Base-by-base conservation (phyloP, 92 coral and sea anemone species). In the Palythoa grandis region DNA sequence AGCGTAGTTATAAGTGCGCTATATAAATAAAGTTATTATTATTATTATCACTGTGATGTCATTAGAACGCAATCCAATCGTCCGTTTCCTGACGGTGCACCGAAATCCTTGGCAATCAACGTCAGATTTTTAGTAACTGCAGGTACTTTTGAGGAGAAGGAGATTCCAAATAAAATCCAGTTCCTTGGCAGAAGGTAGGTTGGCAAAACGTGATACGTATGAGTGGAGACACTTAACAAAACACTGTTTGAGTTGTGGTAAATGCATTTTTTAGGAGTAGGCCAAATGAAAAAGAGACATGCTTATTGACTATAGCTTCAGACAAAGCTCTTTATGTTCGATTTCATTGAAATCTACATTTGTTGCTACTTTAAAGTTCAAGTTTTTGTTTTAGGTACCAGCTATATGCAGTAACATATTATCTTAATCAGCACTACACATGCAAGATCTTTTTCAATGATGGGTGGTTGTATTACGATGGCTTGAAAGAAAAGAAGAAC, bases 71-170 rank as follows among this genome's bases (percentile, higher is more conserved):
- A 77, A 25, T 61, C 76, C 40, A 86, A 77, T 39, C 86, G 85
- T 78, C 89, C 77, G 76, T 78, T 86, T 63, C 89, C 85, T 61
- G 74, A 86, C 48, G 89, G 89, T 35, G 61, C 89, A 20, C 85
- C 85, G 15, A 35, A 23, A 39, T 39, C 76, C 74, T 70, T 82
- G 74, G 86, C n/a, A 23, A 38, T 82, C 47, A 82, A 82, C 7
- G 86, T 63, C 7, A 79, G 72, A 71, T 79, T 87, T 53, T 68
- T 73, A 14, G 87, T 37, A 4, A 71, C 43, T 20, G 20, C 87
- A 39, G 87, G 87, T 40, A 8, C 24, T 23, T 56, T 71, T 6
- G 52, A 16, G 53, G 87, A 72, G 52, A 70, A 71, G 66, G 79
- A 71, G 54, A 39, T 84, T 84, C 79, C 80, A 2, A n/a, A 72